These are phyloP conservation scores for Acanthaster planci DNA, from an alignment of 35 echinoderm and acorn worm genomes.

Conservation along the genomic window DNA sequence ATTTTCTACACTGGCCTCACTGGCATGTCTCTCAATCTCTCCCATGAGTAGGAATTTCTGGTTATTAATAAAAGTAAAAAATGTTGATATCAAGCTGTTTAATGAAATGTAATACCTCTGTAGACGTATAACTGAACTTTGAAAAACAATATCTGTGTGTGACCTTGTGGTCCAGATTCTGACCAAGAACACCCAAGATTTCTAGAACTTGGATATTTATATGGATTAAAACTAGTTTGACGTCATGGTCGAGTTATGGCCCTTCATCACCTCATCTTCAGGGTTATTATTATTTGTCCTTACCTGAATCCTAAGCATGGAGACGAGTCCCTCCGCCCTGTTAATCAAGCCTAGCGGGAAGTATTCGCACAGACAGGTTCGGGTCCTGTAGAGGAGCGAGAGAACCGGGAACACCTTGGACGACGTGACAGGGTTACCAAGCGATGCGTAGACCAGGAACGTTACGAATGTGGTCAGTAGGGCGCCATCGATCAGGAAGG, in stretches of 20 bases:
- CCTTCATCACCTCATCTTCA: too few relatives aligned
- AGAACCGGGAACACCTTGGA: constrained; percentile 63
- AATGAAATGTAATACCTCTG: too few relatives aligned
- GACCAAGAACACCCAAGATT: too few relatives aligned
- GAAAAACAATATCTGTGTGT: too few relatives aligned
- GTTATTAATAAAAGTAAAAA: not conserved
- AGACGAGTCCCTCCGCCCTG: constrained; percentile 46
- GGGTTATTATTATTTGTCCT: not conserved
- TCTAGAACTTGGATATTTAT: too few relatives aligned
- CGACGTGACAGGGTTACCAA: constrained; percentile 54
- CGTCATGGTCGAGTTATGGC: too few relatives aligned
- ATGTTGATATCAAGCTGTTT: too few relatives aligned
- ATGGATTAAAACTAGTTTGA: too few relatives aligned
- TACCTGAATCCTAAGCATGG: constrained; percentile 67
- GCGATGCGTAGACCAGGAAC: constrained; percentile 51
- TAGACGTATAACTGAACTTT: too few relatives aligned
- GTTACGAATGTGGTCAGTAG: constrained; percentile 51
- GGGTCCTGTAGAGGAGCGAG: constrained; percentile 58
- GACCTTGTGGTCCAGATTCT: too few relatives aligned
- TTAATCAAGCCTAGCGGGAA: constrained; percentile 62
- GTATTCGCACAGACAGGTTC: constrained; percentile 33
- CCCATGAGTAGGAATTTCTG: constrained; percentile 10
- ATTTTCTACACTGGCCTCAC: too few relatives aligned
- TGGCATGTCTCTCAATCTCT: not conserved
- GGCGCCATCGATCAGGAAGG: constrained; percentile 46